Evolutionary conservation across 2,797 vertebrate species (phyloP), one percentile per base, ranked within the genome.

Genomic region (Clarias fuscus): DNA sequence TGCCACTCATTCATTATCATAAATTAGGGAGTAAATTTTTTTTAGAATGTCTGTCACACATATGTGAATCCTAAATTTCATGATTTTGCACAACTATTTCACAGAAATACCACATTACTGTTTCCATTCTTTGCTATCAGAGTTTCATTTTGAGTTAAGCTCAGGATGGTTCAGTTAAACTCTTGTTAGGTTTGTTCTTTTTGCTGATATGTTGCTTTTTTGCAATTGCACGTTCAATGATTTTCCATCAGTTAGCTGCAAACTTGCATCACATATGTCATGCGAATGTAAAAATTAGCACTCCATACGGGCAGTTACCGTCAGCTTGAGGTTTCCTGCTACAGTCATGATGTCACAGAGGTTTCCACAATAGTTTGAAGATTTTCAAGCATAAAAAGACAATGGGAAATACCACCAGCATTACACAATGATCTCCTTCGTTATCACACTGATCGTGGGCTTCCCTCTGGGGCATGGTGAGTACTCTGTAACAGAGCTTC

Each of bases 371-470:
- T 82, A 87, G 76, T 86, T 68, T 37, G n/a, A 84, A 37, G 27
- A 72, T 43, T 85, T 84, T 85, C 71, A 84, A 76, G 80, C 90
- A 91, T 91, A 91, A 87, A 89, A 88, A 89, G 88, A 81, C 87
- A 43, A 30, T 82, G 80, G 84, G 84, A 81, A 86, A 84, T 84
- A 62, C 80, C 79, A 75, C 18, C 70, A 30, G 85, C 75, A 71
- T 72, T 88, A 76, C 81, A 90, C 85, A 87, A 91, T 91, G 91
- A 89, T 89, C 75, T 67, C 80, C 84, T 85, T 78, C 62, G 84
- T 90, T 80, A 76, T 90, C 24, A 86, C 58, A 86, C 71, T 84
- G 68, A 79, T 90, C 71, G 27, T 88, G 82, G 89, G 85, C 76
- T 30, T 87, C 85, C 86, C 89, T 14, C 75, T 88, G 71, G 88